phyloP scores from a whole-genome alignment of 1,140 invertebrate species.

The Trachymyrmex septentrionalis region DNA sequence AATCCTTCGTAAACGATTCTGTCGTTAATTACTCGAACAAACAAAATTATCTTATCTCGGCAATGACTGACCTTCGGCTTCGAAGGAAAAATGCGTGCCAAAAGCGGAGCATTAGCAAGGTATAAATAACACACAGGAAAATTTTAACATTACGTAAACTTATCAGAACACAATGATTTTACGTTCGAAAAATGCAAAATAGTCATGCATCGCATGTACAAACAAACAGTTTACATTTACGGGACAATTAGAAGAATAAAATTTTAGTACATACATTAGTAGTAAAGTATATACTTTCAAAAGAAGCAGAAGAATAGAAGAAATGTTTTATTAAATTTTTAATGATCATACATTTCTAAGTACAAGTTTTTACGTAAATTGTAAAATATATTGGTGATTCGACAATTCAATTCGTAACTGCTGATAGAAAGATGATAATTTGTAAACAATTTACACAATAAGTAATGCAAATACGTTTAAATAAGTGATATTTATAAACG shows the following conservation, averaged over 20 bases:
- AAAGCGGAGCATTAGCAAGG: background rate
- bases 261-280: too few species aligned
- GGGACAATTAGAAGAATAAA: background rate
- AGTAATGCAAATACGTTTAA: background rate
- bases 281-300: background rate
- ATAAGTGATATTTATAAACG: background rate
- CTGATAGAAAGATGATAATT: constrained; percentile 29
- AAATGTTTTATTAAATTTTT: background rate
- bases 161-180: background rate
- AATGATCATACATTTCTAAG: background rate
- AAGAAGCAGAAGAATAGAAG: background rate
- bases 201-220: background rate
- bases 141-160: constrained; percentile 11
- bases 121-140: background rate
- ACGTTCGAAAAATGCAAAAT: background rate
- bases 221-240: background rate
- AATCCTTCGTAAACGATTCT: constrained; percentile 14
- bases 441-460: background rate
- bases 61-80: constrained; percentile 12
- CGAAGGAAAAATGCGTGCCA: constrained; percentile 9
- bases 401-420: background rate
- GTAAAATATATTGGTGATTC: background rate
- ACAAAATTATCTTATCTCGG: constrained; percentile 53
- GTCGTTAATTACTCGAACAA: constrained; percentile 28
- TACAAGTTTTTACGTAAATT: background rate